These are phyloP conservation scores for Speoplatyrhinus poulsoni DNA, from an alignment of 2,113 vertebrate genomes.

Conservation along the genomic window DNA sequence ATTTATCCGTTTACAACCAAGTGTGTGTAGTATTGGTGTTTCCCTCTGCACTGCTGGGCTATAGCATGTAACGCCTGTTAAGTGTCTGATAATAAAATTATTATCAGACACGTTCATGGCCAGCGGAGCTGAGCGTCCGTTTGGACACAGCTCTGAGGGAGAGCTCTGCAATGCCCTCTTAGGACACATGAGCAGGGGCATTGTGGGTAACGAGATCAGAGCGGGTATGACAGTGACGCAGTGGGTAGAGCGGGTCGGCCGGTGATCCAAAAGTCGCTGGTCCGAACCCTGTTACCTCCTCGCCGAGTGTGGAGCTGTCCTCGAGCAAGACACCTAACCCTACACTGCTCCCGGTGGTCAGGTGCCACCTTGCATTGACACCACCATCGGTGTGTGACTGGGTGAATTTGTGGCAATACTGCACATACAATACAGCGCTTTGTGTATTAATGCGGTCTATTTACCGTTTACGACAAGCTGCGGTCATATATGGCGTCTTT, in stretches of 20 bases:
- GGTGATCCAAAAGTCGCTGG: too few relatives aligned
- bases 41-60: constrained; percentile 40
- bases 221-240: not conserved
- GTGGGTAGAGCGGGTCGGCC: not conserved
- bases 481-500: constrained; percentile 57
- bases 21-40: constrained; percentile 44
- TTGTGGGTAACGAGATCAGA: constrained; percentile 44
- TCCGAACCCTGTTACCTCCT: too few relatives aligned
- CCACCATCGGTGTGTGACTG: too few relatives aligned
- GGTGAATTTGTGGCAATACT: too few relatives aligned
- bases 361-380: too few relatives aligned
- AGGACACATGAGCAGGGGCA: constrained; percentile 46
- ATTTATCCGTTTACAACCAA: constrained; percentile 50
- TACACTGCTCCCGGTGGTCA: too few relatives aligned
- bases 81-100: constrained; percentile 61
- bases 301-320: too few relatives aligned
- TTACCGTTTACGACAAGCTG: constrained; percentile 16
- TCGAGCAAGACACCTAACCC: too few relatives aligned
- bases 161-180: constrained; percentile 52
- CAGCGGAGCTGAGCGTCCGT: constrained; percentile 48
- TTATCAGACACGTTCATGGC: constrained; percentile 61
- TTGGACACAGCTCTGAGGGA: constrained; percentile 52
- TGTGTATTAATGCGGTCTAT: too few relatives aligned
- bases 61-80: constrained; percentile 51
- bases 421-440: too few relatives aligned